Evolutionary conservation across 2,797 vertebrate species (phyloP).

Genomic region (Ceyx erithaca): DNA sequence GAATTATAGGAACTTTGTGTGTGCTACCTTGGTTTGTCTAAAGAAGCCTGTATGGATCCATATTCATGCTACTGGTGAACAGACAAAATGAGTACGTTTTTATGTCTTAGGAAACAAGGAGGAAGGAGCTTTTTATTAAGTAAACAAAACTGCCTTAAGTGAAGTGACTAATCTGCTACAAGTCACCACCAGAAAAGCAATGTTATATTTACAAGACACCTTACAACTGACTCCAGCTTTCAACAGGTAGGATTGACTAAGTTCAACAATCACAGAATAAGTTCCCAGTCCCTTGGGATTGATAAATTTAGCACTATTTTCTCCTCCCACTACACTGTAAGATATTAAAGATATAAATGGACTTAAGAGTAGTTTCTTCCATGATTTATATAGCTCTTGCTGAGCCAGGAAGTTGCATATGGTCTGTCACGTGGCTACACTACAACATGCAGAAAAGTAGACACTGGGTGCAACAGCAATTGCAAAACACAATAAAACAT

Average conservation of each 20-base stretch:
- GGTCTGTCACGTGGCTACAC: not conserved
- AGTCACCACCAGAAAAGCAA: not conserved
- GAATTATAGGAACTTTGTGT: not conserved
- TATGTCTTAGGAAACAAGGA: not conserved
- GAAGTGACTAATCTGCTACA: not conserved
- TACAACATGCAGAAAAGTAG: not conserved
- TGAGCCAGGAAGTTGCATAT: constrained; percentile 14
- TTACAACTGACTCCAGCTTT: not conserved
- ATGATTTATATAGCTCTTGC: not conserved
- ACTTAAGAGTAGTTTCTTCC: not conserved
- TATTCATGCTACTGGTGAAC: fast-evolving
- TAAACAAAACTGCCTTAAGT: not conserved
- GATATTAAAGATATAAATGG: not conserved
- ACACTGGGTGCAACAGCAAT: not conserved
- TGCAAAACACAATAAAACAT: not conserved
- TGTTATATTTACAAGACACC: not conserved
- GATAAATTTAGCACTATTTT: not conserved
- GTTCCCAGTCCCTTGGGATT: not conserved
- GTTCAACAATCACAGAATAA: not conserved
- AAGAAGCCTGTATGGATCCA: not conserved
- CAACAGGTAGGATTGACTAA: not conserved
- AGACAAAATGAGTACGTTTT: not conserved
- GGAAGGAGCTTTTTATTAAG: not conserved
- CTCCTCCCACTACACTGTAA: not conserved
- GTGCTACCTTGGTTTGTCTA: not conserved